Evolutionary conservation across 1,140 invertebrate species (phyloP), one percentile per base, ranked within the genome.

Genomic region (Aplysia californica): DNA sequence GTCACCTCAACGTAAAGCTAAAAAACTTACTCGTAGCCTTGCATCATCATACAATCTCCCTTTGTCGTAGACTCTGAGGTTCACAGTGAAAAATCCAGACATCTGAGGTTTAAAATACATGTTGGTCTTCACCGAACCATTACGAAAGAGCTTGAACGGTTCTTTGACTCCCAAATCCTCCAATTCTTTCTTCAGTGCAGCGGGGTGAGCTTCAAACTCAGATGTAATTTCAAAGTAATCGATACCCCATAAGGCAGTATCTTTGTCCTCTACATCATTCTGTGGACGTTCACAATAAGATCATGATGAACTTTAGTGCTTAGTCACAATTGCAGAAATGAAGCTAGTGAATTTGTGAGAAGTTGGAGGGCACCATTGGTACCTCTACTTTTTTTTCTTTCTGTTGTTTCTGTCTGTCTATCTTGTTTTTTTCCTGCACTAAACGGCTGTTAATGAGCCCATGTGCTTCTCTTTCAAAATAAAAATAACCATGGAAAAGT

Each of bases 61-160:
- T 0, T 94, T 94, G 86, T 98, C 96, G 85, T 96, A 96, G 1
- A 94, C 96, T 65, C 94, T 83, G 0, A 97, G 93, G 91, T 94
- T 94, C 84, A 98, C 97, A 86, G 97, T 95, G 89, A 98, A 98
- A 87, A 98, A 98, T 67, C 97, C 97, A 88, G 97, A 97, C 97
- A 98, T 98, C 68, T 95, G 95, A 83, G 95, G 95, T 85, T 98
- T 96, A 23, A 97, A 97, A 90, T 98, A 96, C 87, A 98, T 98
- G 90, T 98, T 98, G 0, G 98, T 91, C 65, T 93, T 93, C 3
- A 99, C 92, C 1, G 93, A 93, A 1, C 97, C 97, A 10, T 95
- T 84, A 36, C 72, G 69, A 65, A 97, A 94, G 0, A 98, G 92
- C 0, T 96, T 86, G 89, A 98, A 98, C 0, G 96, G 95, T 2